Conservation (phyloP, 2,113 vertebrate genomes). For the Budorcas taxicolor region DNA sequence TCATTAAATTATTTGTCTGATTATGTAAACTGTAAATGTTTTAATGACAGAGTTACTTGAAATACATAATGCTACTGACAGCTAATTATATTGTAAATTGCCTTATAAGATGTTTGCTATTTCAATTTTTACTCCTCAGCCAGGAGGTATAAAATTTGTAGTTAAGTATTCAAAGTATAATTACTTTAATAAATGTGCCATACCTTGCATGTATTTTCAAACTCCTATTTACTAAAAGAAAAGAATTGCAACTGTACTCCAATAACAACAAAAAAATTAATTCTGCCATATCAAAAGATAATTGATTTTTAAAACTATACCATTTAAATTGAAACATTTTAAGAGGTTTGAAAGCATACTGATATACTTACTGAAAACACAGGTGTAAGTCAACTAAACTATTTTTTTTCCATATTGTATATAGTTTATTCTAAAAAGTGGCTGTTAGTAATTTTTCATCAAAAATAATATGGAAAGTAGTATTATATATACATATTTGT, state of each 20-base stretch:
- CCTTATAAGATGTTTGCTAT: conserved; percentile 38
- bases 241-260: conserved; percentile 7
- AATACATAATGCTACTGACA: conserved; percentile 13
- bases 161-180: conserved; percentile 48
- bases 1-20: conserved; percentile 61
- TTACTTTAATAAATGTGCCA: conserved; percentile 62
- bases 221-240: background rate
- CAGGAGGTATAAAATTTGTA: conserved; percentile 44
- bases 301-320: conserved; percentile 39
- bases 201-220: conserved; percentile 13
- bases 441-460: background rate
- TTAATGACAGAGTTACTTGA: conserved; percentile 53
- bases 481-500: background rate
- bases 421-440: background rate
- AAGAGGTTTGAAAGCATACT: background rate
- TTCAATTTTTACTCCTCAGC: conserved; percentile 47
- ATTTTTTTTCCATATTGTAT: background rate
- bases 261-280: background rate
- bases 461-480: background rate
- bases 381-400: background rate
- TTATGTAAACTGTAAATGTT: conserved; percentile 35
- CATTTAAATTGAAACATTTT: conserved; percentile 19
- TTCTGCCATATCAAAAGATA: conserved; percentile 12
- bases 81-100: conserved; percentile 41
- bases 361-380: background rate